These are phyloP conservation scores for Caenorhabditis angaria DNA, from an alignment of 2,888 invertebrate genomes.

Conservation along the genomic window DNA sequence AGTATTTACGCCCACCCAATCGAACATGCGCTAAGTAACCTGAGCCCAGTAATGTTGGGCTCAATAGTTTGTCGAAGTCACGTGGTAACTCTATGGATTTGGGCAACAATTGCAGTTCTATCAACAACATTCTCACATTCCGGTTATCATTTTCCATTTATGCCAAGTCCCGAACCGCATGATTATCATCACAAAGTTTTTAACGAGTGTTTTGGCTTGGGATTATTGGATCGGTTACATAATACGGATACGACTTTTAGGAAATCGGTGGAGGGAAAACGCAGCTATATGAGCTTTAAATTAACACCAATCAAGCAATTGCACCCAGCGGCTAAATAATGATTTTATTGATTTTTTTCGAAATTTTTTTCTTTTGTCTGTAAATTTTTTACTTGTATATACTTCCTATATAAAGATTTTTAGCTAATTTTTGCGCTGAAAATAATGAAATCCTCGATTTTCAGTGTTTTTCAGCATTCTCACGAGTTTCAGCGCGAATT, in stretches of 20 bases:
- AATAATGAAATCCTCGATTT: no score
- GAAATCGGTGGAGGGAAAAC: constrained; percentile 79
- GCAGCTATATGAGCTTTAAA: constrained; percentile 76
- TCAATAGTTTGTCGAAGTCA: constrained; percentile 79
- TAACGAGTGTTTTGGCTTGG: constrained; percentile 85
- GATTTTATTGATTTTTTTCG: no score
- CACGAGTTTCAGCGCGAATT: no score
- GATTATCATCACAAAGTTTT: constrained; percentile 87
- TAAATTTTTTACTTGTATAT: no score
- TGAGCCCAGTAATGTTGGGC: constrained; percentile 81
- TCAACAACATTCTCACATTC: constrained; percentile 85
- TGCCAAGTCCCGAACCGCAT: constrained; percentile 86
- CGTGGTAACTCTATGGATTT: constrained; percentile 78
- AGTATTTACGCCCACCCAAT: constrained; percentile 61
- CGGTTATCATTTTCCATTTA: constrained; percentile 84
- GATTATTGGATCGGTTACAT: constrained; percentile 84
- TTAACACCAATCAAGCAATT: constrained; percentile 72
- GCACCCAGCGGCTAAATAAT: constrained; percentile 69
- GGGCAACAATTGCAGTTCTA: constrained; percentile 81
- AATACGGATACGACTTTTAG: constrained; percentile 84
- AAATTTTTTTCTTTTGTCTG: no score
- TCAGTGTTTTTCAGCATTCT: no score
- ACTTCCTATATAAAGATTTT: no score
- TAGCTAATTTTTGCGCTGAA: no score
- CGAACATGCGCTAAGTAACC: constrained; percentile 78